Base-by-base conservation (phyloP, 2,888 invertebrate species). In the Protodeltote pygarga region DNA sequence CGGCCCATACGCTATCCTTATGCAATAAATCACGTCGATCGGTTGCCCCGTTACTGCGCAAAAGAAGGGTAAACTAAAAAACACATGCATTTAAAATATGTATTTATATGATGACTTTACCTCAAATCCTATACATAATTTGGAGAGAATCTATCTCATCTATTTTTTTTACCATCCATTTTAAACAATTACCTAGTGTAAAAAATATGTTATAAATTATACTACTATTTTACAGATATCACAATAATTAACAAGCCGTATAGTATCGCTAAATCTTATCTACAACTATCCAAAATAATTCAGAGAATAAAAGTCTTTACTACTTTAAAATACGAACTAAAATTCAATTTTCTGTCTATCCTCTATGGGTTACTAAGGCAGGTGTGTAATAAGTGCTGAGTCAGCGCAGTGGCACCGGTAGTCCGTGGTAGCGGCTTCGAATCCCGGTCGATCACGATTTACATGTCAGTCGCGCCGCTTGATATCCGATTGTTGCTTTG, bases 401-500 rank as follows among this genome's bases (percentile, higher is more conserved):
- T 91, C 90, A 92, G 79, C 73, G 59, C 86, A 69, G 89, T 87
- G 89, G 89, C 89, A 87, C 85, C 89, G 85, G 91, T 91, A 91
- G 91, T 89, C 71, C 72, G 73, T 85, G 80, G 91, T 91, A 92
- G 92, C 92, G 74, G 79, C 82, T 85, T 85, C 74, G 83, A 81
- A 71, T 81, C 85, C 80, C 75, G 79, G 77, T 77, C 79, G 85
- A 89, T 89, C 91, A 91, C 89, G 89, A 92, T 91, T 90, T 91
- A 89, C 87, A 90, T 90, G 91, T 91, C 91, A 90, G 83, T 81
- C 73, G 81, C 83, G 67, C 91, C 89, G 90, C 89, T 88, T 87
- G 88, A 89, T 89, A 89, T 86, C 85, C 86, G 87, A 87, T 87
- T 87, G 83, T 79, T 63, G 57, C 42, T 27, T 73, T 73, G 61